Conservation (phyloP, 2,888 invertebrate species). For the Eugnorisma glareosa region DNA sequence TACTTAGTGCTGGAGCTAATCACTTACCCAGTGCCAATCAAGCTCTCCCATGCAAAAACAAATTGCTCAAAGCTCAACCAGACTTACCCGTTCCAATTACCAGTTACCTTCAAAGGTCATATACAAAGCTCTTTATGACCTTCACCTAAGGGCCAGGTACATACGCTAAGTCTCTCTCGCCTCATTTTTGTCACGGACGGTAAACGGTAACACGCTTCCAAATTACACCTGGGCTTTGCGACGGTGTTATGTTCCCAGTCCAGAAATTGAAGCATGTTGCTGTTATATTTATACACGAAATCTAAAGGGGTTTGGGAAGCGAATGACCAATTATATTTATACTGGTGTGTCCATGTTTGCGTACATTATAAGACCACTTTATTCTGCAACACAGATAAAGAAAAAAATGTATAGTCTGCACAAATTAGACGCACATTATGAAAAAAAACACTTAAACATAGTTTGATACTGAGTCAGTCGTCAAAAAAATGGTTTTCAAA, state of each 20-base stretch:
- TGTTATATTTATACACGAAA: conserved; percentile 50
- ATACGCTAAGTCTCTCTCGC: conserved; percentile 44
- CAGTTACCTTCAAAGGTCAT: conserved; percentile 27
- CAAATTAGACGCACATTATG: no score
- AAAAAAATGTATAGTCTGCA: no score
- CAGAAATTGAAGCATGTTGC: conserved; percentile 61
- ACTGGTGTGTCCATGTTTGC: no score
- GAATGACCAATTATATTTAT: no score
- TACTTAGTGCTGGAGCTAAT: background rate
- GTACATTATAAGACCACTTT: no score
- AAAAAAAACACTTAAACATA: no score
- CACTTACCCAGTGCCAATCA: background rate
- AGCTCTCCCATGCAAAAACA: background rate
- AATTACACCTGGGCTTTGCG: conserved; percentile 62
- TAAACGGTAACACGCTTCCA: conserved; percentile 59
- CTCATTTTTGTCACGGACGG: conserved; percentile 63
- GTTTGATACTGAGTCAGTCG: no score
- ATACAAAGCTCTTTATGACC: conserved; percentile 31
- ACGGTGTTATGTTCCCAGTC: conserved; percentile 36
- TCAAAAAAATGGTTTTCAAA: no score
- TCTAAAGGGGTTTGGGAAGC: conserved; percentile 8
- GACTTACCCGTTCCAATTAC: conserved; percentile 34
- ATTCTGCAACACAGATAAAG: no score
- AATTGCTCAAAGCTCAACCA: conserved; percentile 3
- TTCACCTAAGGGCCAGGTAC: conserved; percentile 33